Base-by-base conservation (phyloP, 2,113 vertebrate genomes). In the Accipiter cooperii region DNA sequence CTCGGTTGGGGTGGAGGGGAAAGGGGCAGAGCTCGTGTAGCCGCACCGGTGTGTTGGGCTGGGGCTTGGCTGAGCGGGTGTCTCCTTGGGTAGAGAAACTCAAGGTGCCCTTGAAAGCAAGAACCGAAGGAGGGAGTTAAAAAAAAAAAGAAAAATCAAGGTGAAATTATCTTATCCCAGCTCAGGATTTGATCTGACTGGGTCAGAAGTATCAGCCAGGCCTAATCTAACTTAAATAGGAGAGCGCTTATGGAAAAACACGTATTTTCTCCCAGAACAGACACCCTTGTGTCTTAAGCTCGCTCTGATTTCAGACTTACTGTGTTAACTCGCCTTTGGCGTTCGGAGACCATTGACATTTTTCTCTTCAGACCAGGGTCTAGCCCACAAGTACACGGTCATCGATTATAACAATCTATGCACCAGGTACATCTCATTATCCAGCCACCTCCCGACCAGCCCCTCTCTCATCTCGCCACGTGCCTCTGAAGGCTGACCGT, bases 211-310 rank as follows among this genome's bases (percentile, higher is more conserved):
- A 21, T 19, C 28, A 60, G 44, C 2, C 40, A 42, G 40, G 75
- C 63, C 47, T 65, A 7, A 33, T 21, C 4, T 70, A 21, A 33
- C 13, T 42, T 21, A n/a, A 68, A 26, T 2, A 21, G 49, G 25
- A 33, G 29, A 22, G 20, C 1, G 0, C 16, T 57, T 21, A 3
- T 1, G 9, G 31, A 51, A 8, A 77, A 31, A 7, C 7, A 22
- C 0, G 3, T 12, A 0, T 63, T 74, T 83, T 57, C 47, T 54
- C 1, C 2, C 21, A 11, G 61, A 33, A 10, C 14, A n/a, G 65
- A 4, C 0, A 12, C 9, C 16, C 10, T 2, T 10, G 3, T 4
- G 1, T 16, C 52, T 54, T 54, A 25, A 33, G 54, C 6, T 54
- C 20, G 1, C 34, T 3, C 46, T 29, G 28, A 14, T 71, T 64